These are phyloP conservation scores for Nasonia giraulti DNA, from an alignment of 1,140 invertebrate species.

Conservation along the genomic window DNA sequence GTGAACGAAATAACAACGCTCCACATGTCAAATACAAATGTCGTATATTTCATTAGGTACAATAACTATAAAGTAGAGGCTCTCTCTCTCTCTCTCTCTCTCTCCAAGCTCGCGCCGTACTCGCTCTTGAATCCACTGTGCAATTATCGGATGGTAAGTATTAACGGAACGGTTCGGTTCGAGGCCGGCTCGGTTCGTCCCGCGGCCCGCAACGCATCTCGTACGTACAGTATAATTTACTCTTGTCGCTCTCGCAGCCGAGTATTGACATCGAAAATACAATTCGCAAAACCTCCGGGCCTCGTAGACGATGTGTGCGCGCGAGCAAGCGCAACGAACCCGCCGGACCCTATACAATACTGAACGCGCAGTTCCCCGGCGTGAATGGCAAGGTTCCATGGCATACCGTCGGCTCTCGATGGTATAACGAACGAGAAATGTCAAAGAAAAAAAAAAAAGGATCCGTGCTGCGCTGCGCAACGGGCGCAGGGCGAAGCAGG, in stretches of 20 bases:
- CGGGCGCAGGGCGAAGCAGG: slow-evolving; percentile 46
- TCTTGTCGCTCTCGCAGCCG: slow-evolving; percentile 40
- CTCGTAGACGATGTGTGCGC: slow-evolving; percentile 30
- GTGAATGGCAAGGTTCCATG: slow-evolving; percentile 70
- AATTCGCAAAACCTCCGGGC: slow-evolving; percentile 60
- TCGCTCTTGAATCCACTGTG: slow-evolving; percentile 41
- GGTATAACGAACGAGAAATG: slow-evolving; percentile 53
- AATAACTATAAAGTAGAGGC: slow-evolving; percentile 66
- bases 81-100: slow-evolving; percentile 55
- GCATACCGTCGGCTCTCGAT: slow-evolving; percentile 63
- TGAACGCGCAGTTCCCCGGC: slow-evolving; percentile 57
- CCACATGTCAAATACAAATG: slow-evolving; percentile 61
- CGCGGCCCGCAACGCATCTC: too few species aligned
- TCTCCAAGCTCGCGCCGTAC: slow-evolving; percentile 57
- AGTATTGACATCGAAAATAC: slow-evolving; percentile 64
- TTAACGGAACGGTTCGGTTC: slow-evolving; percentile 57
- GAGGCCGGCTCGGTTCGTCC: neutral
- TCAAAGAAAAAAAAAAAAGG: slow-evolving; percentile 55
- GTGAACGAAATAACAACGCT: slow-evolving; percentile 9
- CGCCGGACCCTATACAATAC: too few species aligned
- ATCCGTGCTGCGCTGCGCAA: slow-evolving; percentile 53
- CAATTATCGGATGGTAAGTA: slow-evolving; percentile 56
- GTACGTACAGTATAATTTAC: too few species aligned
- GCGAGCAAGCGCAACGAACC: too few species aligned
- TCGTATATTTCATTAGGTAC: slow-evolving; percentile 66